Evolutionary conservation across 1,140 invertebrate genomes (phyloP).

Genomic region (Cardiocondyla obscurior): DNA sequence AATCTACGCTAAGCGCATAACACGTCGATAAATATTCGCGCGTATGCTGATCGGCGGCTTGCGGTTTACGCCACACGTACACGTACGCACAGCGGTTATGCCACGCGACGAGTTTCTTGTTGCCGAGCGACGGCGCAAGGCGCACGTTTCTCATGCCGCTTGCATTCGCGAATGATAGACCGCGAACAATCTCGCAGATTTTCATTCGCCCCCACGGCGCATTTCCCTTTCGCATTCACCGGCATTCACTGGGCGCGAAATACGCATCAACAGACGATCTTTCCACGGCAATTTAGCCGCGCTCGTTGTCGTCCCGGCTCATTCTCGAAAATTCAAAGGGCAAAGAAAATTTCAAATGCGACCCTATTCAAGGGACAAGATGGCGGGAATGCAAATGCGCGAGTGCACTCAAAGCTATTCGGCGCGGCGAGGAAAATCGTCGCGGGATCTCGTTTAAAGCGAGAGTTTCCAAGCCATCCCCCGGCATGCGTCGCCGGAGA

Average conservation of each 20-base stretch:
- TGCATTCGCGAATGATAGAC: constrained; percentile 28
- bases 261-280: constrained; percentile 1
- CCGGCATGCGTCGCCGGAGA: background rate
- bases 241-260: constrained; percentile 1
- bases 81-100: background rate
- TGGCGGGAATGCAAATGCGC: constrained; percentile 10
- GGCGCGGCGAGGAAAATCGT: background rate
- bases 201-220: background rate
- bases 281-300: background rate
- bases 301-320: background rate
- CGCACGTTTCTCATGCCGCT: background rate
- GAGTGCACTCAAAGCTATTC: background rate
- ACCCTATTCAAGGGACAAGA: constrained; percentile 9
- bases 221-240: background rate
- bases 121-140: background rate
- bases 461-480: background rate
- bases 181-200: constrained; percentile 19
- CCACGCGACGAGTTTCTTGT: constrained; percentile 30
- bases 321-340: constrained; percentile 16
- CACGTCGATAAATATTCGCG: constrained; percentile 45
- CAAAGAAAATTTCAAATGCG: constrained; percentile 2
- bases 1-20: constrained; percentile 43
- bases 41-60: constrained; percentile 40
- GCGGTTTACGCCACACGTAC: constrained; percentile 9
- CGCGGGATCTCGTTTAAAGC: background rate